Evolutionary conservation across 2,888 invertebrate species (phyloP), one percentile per base, ranked within the genome.

Genomic region (Thera obeliscata): DNA sequence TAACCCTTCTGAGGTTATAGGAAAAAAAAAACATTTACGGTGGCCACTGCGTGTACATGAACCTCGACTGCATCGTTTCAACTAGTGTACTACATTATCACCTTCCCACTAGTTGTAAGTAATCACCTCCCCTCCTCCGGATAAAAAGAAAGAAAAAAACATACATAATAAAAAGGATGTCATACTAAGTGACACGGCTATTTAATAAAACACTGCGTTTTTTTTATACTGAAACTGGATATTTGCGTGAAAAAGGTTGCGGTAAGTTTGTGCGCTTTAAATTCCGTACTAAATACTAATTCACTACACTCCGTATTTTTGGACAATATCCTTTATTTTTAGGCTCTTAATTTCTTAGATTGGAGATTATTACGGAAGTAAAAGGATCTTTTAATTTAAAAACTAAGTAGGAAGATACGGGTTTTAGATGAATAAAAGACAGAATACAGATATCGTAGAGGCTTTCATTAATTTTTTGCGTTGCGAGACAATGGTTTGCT

Each of bases 211-310:
- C 59, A 49, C 60, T 65, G 65, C 49, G 11, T 3, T 61, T 48
- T 69, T 73, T 73, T 65, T 54, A 71, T 74, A 22, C 70, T 56
- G 6, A 54, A 57, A 66, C 69, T 63, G 36, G 70, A 66, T 60
- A 60, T 50, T 54, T 41, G 65, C 35, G 71, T 68, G 70, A 70
- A 74, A 72, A 74, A 61, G 73, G 72, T 71, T 62, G 50, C 55
- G 69, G 12, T 56, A 62, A 58, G 60, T 62, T 70, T 67, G 68
- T 70, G 55, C 12, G 67, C 63, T 73, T 73, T 73, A 70, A 71
- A 74, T 69, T 74, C 59, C 38, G 56, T 62, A 64, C 67, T 70
- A 70, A 70, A 54, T 36, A 52, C 55, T 48, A 64, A 9, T 61
- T 59, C 56, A 67, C 61, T 57, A 60, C 60, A 68, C 64, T 46